Evolutionary conservation across 2,888 invertebrate genomes (phyloP).

Genomic region (Arge pagana): DNA sequence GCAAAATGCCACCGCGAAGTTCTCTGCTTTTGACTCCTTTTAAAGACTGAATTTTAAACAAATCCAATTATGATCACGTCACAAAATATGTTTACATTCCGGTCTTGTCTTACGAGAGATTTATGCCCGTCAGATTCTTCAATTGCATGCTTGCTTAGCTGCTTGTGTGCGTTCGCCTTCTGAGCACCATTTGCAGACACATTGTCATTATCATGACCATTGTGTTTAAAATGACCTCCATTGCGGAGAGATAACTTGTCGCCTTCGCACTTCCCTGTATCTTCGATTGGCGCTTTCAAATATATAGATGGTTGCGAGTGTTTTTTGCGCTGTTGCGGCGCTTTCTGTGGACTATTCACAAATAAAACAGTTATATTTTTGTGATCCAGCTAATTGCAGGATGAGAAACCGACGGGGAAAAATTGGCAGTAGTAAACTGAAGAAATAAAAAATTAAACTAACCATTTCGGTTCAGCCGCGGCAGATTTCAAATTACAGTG

Average conservation of each 20-base stretch:
- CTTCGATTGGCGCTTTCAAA: constrained; percentile 37
- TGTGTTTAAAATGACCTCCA: background rate
- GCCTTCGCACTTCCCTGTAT: constrained; percentile 10
- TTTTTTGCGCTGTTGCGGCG: constrained; percentile 14
- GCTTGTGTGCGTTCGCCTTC: background rate
- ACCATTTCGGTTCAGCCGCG: constrained; percentile 35
- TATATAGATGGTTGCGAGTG: constrained; percentile 30
- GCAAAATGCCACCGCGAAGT: constrained; percentile 63
- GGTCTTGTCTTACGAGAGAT: background rate
- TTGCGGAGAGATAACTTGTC: constrained; percentile 6
- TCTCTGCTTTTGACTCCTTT: constrained; percentile 60
- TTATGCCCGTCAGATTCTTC: background rate
- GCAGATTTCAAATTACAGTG: constrained; percentile 34
- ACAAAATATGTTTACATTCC: background rate
- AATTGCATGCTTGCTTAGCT: background rate
- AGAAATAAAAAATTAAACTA: constrained; percentile 23
- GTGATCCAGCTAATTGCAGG: too few species aligned
- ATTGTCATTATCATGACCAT: background rate
- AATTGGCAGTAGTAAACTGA: too few species aligned
- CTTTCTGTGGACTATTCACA: too few species aligned
- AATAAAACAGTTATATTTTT: too few species aligned
- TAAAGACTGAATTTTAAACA: constrained; percentile 8
- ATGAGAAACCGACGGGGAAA: too few species aligned
- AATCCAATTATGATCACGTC: background rate
- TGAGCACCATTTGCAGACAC: too few species aligned